Evolutionary conservation across 2,113 vertebrate species (phyloP).

Genomic region (Paradoxurus hermaphroditus): DNA sequence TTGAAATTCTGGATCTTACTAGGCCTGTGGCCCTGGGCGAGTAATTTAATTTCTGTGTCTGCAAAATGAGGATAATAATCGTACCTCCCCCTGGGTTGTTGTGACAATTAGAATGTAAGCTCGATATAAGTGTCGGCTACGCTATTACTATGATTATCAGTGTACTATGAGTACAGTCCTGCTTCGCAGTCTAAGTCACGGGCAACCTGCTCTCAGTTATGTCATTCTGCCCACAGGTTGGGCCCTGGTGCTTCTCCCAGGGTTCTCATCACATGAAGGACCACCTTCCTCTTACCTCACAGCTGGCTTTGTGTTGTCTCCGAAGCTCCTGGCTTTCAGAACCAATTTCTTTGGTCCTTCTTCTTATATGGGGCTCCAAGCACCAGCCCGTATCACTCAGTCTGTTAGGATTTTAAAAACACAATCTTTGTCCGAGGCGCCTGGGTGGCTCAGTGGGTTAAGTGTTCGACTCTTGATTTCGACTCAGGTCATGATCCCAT

Average conservation of each 20-base stretch:
- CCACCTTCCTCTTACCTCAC: not conserved
- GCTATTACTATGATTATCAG: not conserved
- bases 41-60: not conserved
- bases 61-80: not conserved
- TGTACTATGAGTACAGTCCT: no score
- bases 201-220: not conserved
- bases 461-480: no score
- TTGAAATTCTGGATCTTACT: not conserved
- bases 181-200: no score
- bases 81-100: not conserved
- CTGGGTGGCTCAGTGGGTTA: no score
- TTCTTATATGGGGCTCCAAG: not conserved
- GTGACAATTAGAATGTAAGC: not conserved
- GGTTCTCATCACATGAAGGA: not conserved
- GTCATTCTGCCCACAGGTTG: accelerated
- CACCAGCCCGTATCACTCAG: not conserved
- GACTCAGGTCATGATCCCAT: no score
- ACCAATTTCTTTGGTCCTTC: not conserved
- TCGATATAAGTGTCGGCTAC: accelerated
- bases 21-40: not conserved
- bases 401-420: not conserved
- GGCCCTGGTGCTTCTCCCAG: not conserved
- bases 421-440: not conserved
- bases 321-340: not conserved
- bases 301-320: not conserved